Conservation (phyloP, 1,140 invertebrate species). For the Papilio machaon region DNA sequence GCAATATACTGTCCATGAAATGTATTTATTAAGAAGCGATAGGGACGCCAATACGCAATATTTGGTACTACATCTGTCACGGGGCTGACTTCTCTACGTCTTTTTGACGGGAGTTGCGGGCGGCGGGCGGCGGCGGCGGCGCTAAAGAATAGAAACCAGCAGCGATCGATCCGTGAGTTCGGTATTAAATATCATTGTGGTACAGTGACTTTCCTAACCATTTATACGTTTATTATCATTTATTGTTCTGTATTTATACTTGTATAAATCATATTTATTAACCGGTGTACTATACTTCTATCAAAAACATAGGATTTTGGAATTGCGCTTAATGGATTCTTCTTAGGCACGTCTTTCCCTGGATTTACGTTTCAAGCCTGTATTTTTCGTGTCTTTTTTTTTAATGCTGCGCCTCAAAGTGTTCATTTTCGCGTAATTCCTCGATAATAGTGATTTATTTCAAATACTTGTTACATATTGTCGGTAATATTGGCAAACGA, state of each 20-base stretch:
- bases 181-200: constrained; percentile 20
- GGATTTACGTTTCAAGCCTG: neutral
- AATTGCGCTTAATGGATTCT: constrained; percentile 35
- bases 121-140: constrained; percentile 4
- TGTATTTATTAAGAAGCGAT: neutral
- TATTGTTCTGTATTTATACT: neutral
- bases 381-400: neutral
- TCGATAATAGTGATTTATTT: neutral
- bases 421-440: neutral
- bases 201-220: neutral
- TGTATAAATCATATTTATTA: neutral
- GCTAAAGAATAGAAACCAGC: constrained; percentile 6
- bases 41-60: constrained; percentile 7
- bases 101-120: constrained; percentile 19
- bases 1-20: neutral
- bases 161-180: constrained; percentile 23
- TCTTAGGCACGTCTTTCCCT: constrained; percentile 27
- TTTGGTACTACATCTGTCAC: constrained; percentile 6
- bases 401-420: neutral
- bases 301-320: constrained; percentile 9
- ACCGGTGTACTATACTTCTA: constrained; percentile 3
- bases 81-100: constrained; percentile 15
- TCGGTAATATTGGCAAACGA: neutral
- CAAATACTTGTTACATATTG: constrained; percentile 1
- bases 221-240: neutral